phyloP scores from a whole-genome alignment of 2,797 vertebrate genomes.

The Bradypus variegatus region DNA sequence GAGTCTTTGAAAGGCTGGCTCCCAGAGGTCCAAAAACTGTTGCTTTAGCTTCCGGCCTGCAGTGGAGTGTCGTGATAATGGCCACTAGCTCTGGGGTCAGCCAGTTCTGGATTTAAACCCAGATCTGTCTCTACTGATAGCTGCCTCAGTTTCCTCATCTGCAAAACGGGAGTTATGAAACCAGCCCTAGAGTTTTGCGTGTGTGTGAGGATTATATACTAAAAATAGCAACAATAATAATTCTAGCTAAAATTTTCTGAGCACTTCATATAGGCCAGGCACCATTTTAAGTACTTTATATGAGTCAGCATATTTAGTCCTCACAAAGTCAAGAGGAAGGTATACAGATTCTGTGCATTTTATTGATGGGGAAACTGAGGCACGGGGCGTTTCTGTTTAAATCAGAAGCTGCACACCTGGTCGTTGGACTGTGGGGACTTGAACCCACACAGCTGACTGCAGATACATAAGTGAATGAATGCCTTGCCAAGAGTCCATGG shows the following conservation, averaged over 20 bases:
- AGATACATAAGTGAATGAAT: not conserved
- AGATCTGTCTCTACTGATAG: too few relatives aligned
- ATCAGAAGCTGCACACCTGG: not conserved
- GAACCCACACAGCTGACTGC: not conserved
- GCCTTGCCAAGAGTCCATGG: not conserved
- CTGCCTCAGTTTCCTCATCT: not conserved
- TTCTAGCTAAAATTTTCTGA: not conserved
- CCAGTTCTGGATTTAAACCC: not conserved
- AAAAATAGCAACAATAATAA: not conserved
- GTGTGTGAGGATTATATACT: too few relatives aligned
- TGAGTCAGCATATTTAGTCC: not conserved
- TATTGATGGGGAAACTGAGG: not conserved
- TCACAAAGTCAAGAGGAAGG: not conserved
- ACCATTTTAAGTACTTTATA: not conserved
- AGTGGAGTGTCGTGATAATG: not conserved
- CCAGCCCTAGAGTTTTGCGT: not conserved
- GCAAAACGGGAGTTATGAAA: not conserved
- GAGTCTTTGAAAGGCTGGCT: not conserved
- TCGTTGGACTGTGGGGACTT: rapidly evolving
- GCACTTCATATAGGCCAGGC: too few relatives aligned
- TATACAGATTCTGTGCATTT: not conserved
- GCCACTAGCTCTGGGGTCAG: not conserved
- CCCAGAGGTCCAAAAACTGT: not conserved
- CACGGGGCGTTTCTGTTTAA: not conserved
- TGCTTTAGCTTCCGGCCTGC: not conserved